Conservation (phyloP, 2,113 vertebrate species). For the Ellobius talpinus region DNA sequence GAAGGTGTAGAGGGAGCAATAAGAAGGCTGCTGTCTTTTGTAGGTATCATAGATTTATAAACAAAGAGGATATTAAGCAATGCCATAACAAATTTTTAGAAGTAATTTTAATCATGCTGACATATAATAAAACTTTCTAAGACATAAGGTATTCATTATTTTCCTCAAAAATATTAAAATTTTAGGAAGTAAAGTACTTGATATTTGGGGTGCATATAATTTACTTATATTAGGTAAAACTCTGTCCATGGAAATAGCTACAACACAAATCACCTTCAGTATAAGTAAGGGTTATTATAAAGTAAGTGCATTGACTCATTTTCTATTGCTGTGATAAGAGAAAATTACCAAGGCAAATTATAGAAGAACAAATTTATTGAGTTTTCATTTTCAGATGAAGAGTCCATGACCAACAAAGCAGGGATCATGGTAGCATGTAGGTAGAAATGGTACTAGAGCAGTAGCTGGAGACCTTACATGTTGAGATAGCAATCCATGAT, state of each 20-base stretch:
- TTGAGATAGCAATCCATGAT: background rate
- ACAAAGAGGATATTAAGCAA: background rate
- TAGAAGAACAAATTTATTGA: background rate
- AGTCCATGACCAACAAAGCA: background rate
- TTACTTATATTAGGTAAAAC: background rate
- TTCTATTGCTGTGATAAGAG: background rate
- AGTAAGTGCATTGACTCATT: background rate
- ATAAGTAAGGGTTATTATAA: background rate
- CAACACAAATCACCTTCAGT: background rate
- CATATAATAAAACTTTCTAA: background rate
- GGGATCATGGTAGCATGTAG: too few species aligned
- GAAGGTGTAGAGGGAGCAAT: background rate
- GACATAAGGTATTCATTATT: background rate
- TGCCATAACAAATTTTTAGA: background rate
- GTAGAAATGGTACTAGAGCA: background rate
- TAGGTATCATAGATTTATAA: background rate
- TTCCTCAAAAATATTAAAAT: background rate
- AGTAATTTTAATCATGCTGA: conserved; percentile 23
- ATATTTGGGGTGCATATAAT: too few species aligned
- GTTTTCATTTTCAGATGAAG: background rate
- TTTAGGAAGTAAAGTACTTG: background rate
- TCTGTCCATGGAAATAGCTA: background rate
- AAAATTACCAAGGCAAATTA: background rate
- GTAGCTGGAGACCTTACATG: background rate
- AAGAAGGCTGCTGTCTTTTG: background rate